phyloP scores from a whole-genome alignment of 2,797 vertebrate genomes.

The Psittacula derbiana region DNA sequence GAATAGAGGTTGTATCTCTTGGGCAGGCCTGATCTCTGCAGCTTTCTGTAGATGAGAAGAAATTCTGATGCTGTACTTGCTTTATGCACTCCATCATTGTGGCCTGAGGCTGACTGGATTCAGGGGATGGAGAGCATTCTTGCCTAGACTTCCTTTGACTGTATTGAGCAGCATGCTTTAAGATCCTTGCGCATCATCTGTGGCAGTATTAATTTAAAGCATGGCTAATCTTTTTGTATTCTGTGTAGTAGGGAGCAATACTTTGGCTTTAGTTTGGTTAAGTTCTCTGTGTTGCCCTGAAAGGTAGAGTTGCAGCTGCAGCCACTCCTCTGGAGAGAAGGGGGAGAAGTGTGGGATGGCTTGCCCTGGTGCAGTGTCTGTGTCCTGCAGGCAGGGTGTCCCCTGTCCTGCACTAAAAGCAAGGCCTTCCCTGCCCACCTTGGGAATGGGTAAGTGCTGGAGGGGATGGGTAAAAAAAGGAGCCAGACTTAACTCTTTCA shows the following conservation, averaged over 20 bases:
- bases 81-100: fast-evolving
- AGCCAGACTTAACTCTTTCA: neutral
- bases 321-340: fast-evolving
- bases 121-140: neutral
- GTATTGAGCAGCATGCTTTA: neutral
- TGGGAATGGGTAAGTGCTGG: neutral
- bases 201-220: neutral
- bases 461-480: neutral
- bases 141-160: neutral
- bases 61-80: neutral
- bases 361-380: fast-evolving
- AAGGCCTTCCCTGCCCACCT: neutral
- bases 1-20: neutral
- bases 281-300: neutral
- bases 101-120: neutral
- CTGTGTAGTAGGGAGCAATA: neutral
- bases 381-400: neutral
- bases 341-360: fast-evolving
- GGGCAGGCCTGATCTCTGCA: neutral
- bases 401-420: neutral
- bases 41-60: neutral
- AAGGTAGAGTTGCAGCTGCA: neutral
- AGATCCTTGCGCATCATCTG: neutral
- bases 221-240: neutral
- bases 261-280: neutral